phyloP scores from a whole-genome alignment of 2,797 vertebrate genomes.

The Scleropages formosus region DNA sequence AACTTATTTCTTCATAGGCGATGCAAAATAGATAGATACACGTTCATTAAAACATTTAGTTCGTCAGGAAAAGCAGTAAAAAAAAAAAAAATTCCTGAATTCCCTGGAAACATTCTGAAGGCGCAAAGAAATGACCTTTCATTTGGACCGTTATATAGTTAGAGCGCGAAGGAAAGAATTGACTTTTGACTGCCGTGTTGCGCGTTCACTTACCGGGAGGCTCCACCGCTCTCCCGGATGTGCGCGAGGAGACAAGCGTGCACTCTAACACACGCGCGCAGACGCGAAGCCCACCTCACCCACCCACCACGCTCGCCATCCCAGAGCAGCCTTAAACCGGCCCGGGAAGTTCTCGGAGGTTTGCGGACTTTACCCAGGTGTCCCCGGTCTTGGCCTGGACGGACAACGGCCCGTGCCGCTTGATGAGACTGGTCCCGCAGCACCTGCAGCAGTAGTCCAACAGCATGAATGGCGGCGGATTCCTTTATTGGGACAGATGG shows the following conservation, averaged over 20 bases:
- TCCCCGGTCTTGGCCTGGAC: slow-evolving; percentile 78
- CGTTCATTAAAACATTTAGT: too few species aligned
- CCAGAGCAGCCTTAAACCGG: neutral
- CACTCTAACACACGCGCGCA: slow-evolving; percentile 1
- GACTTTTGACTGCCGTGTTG: neutral
- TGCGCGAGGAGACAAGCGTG: neutral
- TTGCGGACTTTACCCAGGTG: slow-evolving; percentile 75
- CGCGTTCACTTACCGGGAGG: neutral
- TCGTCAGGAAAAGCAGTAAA: neutral
- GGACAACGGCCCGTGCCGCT: slow-evolving; percentile 71
- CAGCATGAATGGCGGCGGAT: slow-evolving; percentile 68
- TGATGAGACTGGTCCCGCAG: slow-evolving; percentile 66
- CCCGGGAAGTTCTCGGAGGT: neutral
- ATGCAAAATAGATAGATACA: neutral
- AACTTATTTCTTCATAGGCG: too few species aligned
- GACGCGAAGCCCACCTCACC: too few species aligned
- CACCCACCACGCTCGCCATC: neutral
- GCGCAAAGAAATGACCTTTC: neutral
- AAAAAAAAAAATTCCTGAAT: neutral
- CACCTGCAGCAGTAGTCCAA: slow-evolving; percentile 73
- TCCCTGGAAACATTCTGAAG: neutral
- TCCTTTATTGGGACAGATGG: slow-evolving; percentile 20
- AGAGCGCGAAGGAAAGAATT: neutral
- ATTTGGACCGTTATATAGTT: neutral
- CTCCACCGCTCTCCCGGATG: neutral